Conservation (phyloP, 1,140 invertebrate species). For the Diprion similis region DNA sequence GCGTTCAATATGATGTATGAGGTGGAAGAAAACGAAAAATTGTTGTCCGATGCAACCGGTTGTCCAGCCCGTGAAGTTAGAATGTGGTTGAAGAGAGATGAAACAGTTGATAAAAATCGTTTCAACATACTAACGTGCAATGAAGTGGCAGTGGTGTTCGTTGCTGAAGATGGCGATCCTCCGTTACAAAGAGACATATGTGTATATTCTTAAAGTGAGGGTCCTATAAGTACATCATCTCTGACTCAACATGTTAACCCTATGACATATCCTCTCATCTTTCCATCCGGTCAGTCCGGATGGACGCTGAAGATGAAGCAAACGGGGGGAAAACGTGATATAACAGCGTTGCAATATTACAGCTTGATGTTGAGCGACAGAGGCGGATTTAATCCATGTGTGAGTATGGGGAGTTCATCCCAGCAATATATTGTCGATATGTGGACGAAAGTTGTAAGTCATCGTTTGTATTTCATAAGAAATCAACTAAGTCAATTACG, state of each 20-base stretch:
- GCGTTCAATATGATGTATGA: no score
- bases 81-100: constrained; percentile 7
- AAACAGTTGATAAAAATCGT: background rate
- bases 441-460: constrained; percentile 22
- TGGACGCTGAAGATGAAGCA: constrained; percentile 17
- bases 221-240: background rate
- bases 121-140: no score
- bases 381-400: constrained; percentile 19
- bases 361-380: constrained; percentile 21
- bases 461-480: constrained; percentile 23
- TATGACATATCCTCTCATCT: background rate
- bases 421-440: constrained; percentile 29
- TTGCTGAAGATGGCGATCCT: no score
- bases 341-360: constrained; percentile 25
- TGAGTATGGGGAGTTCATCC: constrained; percentile 22
- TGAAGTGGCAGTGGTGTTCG: no score
- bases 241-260: no score
- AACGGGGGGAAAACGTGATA: constrained; percentile 5
- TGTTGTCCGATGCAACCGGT: background rate
- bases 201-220: background rate
- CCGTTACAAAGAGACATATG: background rate
- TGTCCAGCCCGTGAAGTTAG: background rate
- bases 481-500: constrained; percentile 22
- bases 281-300: background rate
- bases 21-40: background rate